Evolutionary conservation across 37 sponge, comb jelly and placozoan genomes (phyloP).

Genomic region (Theonella swinhoei): DNA sequence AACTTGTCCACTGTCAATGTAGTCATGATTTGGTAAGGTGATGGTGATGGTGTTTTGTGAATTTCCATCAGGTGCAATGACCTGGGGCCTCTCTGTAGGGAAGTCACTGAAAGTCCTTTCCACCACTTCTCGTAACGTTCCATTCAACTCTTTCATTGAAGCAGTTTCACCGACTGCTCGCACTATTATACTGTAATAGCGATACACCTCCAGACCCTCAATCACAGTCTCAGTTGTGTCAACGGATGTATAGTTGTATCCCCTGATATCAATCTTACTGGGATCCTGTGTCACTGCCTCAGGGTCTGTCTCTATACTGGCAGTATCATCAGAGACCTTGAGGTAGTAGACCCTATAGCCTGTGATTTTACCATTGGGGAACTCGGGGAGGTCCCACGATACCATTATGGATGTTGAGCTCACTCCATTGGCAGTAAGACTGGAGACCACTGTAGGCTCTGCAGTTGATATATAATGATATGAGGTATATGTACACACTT

Average conservation of each 20-base stretch:
- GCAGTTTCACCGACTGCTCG: slow-evolving; percentile 11
- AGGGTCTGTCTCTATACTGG: background rate
- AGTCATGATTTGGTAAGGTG: slow-evolving; percentile 1
- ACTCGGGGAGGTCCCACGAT: slow-evolving; percentile 34
- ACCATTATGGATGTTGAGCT: slow-evolving; percentile 5
- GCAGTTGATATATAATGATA: background rate
- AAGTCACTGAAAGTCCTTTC: background rate
- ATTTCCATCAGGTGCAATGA: background rate
- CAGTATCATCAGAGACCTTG: background rate
- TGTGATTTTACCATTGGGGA: slow-evolving; percentile 42
- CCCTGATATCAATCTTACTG: background rate
- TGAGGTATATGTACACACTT: background rate
- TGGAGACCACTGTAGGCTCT: slow-evolving; percentile 30
- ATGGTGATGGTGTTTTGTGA: background rate
- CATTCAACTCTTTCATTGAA: background rate
- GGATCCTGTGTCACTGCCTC: background rate
- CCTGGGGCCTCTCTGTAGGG: background rate
- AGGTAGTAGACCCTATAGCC: slow-evolving; percentile 21
- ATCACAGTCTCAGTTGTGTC: background rate
- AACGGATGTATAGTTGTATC: background rate
- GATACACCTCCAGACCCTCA: slow-evolving; percentile 5
- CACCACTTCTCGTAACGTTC: background rate
- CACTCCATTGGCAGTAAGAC: slow-evolving; percentile 5
- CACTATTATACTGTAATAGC: slow-evolving; percentile 32
- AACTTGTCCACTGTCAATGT: slow-evolving; percentile 31